Evolutionary conservation across 1,140 invertebrate genomes (phyloP), one percentile per base, ranked within the genome.

Genomic region (Diachasma alloeum): DNA sequence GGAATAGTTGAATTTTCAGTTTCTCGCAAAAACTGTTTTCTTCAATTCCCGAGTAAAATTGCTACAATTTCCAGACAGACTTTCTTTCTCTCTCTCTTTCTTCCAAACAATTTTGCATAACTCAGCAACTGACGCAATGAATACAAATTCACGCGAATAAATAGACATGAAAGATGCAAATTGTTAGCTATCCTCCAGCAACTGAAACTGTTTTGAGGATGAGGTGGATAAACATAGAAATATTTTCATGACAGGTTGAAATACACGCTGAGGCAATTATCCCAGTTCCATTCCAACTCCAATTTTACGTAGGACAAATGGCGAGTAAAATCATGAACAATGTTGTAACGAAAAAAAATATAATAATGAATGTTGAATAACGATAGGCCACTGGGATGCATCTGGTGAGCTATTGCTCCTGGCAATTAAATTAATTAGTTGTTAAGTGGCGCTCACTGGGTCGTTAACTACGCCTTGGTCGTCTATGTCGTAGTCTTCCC

Each of bases 91-190:
- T 67, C 24, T 67, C 66, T 11, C 24, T 42, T 9, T 75, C 66
- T 74, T 74, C 73, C 53, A 79, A 80, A 79, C 74, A 79, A 79
- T 70, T 80, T 72, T 31, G 44, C 72, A 76, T 79, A 80, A 77
- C 79, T 75, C 56, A 15, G 1, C 56, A 26, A 37, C 36, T 24
- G n/a, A 24, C 56, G 37, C 56, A 44, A 66, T 24, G 42, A 74
- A 39, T 63, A 74, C 59, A 63, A 63, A 63, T 63, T 63, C 19
- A 24, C 59, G 24, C 59, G 59, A 26, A 63, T 63, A 63, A 63
- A 63, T 31, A 63, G 59, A 63, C 59, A 63, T 13, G 59, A 24
- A 26, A 13, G 24, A 63, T 63, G 59, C 59, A 63, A 63, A 31
- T 63, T 26, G 59, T 63, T 63, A 13, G 59, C 19, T 63, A 63